Evolutionary conservation across 2,113 vertebrate species (phyloP).

Genomic region (Alouatta palliata): DNA sequence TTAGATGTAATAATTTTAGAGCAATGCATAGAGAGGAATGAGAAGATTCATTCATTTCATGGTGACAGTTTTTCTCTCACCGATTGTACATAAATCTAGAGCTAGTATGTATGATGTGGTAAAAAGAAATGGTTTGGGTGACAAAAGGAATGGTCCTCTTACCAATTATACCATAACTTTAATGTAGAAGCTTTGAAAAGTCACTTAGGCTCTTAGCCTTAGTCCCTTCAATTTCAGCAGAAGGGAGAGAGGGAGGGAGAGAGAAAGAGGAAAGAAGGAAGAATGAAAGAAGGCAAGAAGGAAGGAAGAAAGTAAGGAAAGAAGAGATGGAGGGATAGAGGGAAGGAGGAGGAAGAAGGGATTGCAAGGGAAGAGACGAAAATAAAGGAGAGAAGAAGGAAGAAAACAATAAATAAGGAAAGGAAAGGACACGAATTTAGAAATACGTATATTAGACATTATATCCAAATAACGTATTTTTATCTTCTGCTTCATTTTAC

Average conservation of each 20-base stretch:
- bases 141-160: background rate
- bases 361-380: too few species aligned
- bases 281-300: background rate
- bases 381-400: background rate
- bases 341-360: background rate
- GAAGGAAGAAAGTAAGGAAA: background rate
- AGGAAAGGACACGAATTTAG: background rate
- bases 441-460: background rate
- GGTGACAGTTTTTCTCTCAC: background rate
- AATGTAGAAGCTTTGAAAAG: background rate
- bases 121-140: background rate
- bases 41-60: background rate
- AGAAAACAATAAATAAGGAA: background rate
- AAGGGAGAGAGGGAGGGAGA: background rate
- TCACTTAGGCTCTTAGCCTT: background rate
- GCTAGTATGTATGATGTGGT: background rate
- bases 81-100: background rate
- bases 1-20: constrained; percentile 31
- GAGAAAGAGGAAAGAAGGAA: background rate
- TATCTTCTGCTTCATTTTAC: background rate
- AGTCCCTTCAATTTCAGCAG: background rate
- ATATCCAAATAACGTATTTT: background rate
- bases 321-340: background rate
- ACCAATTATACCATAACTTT: background rate
- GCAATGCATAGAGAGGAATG: background rate